Evolutionary conservation across 2,888 invertebrate species (phyloP), one percentile per base, ranked within the genome.

Genomic region (Ernsta delagoae): DNA sequence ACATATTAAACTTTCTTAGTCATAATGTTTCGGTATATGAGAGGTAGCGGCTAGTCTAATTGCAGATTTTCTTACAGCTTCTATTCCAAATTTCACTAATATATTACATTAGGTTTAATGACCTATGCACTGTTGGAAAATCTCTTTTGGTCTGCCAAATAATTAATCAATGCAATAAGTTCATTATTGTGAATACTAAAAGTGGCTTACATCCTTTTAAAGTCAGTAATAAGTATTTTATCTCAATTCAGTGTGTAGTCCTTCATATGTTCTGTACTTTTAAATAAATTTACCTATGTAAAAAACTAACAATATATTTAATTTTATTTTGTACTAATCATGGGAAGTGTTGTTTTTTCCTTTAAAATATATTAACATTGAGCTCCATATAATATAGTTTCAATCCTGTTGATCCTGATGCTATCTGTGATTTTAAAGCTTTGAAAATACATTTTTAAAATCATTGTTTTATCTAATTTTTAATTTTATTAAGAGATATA

Each of bases 331-430:
- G 87, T 94, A 94, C 93, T 94, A 94, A 94, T 93, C 89, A 90
- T 88, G 92, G 92, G 89, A 94, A 91, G 92, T 93, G 93, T 93
- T 94, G 93, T 94, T 94, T 93, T 93, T 90, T 91, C 92, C 91
- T 92, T 92, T 84, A 92, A 92, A 93, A 93, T 94, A 94, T 94
- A 94, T 93, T 94, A 93, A 92, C 92, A 93, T 93, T 93, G 89
- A 93, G 90, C 92, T 94, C 93, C 88, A 88, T 86, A 87, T 78
- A 92, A 86, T 91, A 87, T 93, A 83, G 93, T 93, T 93, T 94
- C 83, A 92, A 88, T 79, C 75, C 76, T 77, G 43, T 69, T 71
- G 70, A 75, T 71, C 68, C 69, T 69, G 63, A 63, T 69, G 69
- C 57, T 59, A 64, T 69, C 69, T 69, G 65, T 69, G 69, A 69